Evolutionary conservation across 64 coral and sea anemone genomes (phyloP).

Genomic region (Astreopora myriophthalma): DNA sequence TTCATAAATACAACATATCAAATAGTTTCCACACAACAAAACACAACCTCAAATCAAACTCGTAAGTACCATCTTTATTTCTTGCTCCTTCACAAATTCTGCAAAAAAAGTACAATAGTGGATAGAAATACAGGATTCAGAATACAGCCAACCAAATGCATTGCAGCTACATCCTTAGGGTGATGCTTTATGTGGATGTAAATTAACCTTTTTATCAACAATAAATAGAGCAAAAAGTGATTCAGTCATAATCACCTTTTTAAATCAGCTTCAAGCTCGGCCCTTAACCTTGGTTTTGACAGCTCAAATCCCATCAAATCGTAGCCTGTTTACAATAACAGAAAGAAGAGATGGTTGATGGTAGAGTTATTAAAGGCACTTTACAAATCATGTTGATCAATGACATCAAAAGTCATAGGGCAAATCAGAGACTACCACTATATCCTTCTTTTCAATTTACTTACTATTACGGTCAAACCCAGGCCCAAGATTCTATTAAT

Average conservation of each 20-base stretch:
- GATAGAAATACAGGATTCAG: background rate
- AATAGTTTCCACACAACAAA: background rate
- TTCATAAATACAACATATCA: background rate
- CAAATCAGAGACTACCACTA: too few relatives aligned
- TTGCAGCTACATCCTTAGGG: too few relatives aligned
- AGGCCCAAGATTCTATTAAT: too few relatives aligned
- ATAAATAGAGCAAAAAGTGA: background rate
- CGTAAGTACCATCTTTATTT: constrained; percentile 60
- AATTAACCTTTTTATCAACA: background rate
- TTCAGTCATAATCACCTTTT: constrained; percentile 56
- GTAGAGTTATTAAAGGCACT: too few relatives aligned
- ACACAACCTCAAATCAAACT: too few relatives aligned
- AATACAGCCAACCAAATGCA: too few relatives aligned
- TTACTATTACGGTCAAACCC: too few relatives aligned
- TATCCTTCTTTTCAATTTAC: too few relatives aligned
- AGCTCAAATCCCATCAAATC: constrained; percentile 97
- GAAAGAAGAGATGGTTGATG: background rate
- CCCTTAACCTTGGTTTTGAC: constrained; percentile 87
- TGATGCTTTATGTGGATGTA: background rate
- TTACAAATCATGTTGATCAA: too few relatives aligned
- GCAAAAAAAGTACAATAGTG: background rate
- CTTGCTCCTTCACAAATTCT: constrained; percentile 77
- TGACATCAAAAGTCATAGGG: too few relatives aligned
- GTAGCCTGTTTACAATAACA: constrained; percentile 67
- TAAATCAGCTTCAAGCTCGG: constrained; percentile 94